Conservation (phyloP, 2,888 invertebrate species). For the Abrostola tripartita region DNA sequence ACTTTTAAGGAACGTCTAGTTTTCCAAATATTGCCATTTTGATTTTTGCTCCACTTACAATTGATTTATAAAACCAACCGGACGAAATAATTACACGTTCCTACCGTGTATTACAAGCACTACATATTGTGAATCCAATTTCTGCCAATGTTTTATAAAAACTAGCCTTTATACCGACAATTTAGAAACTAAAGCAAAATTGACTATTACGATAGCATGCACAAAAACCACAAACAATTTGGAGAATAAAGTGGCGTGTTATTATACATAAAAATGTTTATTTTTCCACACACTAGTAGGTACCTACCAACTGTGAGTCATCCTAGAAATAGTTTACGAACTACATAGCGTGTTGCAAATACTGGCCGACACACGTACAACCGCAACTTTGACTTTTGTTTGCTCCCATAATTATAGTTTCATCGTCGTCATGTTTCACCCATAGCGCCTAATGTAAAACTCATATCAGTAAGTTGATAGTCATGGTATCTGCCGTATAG, state of each 20-base stretch:
- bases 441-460: conserved; percentile 38
- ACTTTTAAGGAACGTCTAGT: too few relatives aligned
- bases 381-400: conserved; percentile 37
- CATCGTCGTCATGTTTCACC: conserved; percentile 23
- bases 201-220: too few relatives aligned
- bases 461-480: conserved; percentile 31
- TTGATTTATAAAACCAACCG: too few relatives aligned
- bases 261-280: conserved; percentile 8
- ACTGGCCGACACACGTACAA: conserved; percentile 38
- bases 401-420: conserved; percentile 37
- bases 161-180: too few relatives aligned
- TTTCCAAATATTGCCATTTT: too few relatives aligned
- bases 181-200: too few relatives aligned
- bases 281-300: conserved; percentile 1
- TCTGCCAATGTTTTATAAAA: too few relatives aligned
- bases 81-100: too few relatives aligned
- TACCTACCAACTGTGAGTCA: conserved; percentile 11
- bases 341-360: conserved; percentile 37
- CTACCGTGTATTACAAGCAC: too few relatives aligned
- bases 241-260: conserved; percentile 4
- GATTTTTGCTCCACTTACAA: too few relatives aligned
- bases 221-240: too few relatives aligned
- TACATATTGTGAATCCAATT: too few relatives aligned
- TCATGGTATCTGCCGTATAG: conserved; percentile 22
- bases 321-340: conserved; percentile 34